phyloP scores from a whole-genome alignment of 2,113 vertebrate genomes.

The Strigops habroptila region DNA sequence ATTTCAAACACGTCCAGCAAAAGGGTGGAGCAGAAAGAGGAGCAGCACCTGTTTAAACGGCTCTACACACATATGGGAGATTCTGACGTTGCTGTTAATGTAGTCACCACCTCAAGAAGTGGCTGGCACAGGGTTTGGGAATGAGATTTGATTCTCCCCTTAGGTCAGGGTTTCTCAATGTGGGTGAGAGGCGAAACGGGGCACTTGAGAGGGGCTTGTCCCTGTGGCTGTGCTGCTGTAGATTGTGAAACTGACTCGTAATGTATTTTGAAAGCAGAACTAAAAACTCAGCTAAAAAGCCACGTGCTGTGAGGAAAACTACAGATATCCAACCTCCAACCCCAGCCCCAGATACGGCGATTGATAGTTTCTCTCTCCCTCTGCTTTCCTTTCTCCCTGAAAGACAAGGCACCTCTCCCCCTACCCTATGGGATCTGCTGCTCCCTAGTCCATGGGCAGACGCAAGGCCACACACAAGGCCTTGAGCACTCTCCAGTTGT shows the following conservation, averaged over 20 bases:
- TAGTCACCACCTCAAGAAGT: neutral
- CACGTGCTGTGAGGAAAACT: neutral
- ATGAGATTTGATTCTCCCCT: neutral
- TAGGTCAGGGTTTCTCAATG: neutral
- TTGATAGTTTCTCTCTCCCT: neutral
- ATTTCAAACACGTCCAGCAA: neutral
- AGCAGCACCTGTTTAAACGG: neutral
- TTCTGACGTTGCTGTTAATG: neutral
- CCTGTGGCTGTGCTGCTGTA: neutral
- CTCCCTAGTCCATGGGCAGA: neutral
- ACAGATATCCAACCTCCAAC: neutral
- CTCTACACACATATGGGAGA: rapidly evolving
- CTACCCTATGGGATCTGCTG: neutral
- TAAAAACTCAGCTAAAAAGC: neutral
- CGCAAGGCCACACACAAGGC: rapidly evolving
- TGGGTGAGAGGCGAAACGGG: neutral
- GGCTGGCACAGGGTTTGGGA: neutral
- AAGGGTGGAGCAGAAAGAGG: neutral
- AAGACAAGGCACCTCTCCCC: neutral
- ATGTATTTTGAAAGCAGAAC: neutral
- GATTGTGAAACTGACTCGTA: neutral
- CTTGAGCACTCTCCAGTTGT: neutral
- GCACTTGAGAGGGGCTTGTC: neutral
- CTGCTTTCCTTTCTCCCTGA: neutral
- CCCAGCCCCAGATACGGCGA: neutral